Evolutionary conservation across 2,113 vertebrate genomes (phyloP).

Genomic region (Takifugu flavidus): DNA sequence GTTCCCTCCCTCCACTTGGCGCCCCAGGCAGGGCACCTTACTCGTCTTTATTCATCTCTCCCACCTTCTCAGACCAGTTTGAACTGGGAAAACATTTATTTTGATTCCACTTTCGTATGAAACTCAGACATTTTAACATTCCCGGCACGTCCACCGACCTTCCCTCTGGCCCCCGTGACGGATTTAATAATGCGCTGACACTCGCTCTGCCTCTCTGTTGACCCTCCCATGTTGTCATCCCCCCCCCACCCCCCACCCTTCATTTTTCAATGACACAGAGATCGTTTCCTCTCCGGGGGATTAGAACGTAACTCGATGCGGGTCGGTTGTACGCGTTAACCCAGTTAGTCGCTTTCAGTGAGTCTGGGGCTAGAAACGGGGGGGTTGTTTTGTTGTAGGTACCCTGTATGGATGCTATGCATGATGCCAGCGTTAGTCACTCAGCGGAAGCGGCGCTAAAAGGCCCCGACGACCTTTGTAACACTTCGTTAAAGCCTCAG

Average conservation of each 20-base stretch:
- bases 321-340: slow-evolving; percentile 52
- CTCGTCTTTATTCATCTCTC: no score
- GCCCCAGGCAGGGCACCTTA: no score
- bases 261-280: slow-evolving; percentile 41
- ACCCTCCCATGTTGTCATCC: not conserved
- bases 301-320: slow-evolving; percentile 45
- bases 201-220: not conserved
- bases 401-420: slow-evolving; percentile 3
- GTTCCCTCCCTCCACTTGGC: no score
- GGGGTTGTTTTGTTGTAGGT: slow-evolving; percentile 9
- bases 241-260: slow-evolving; percentile 32
- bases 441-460: slow-evolving; percentile 7
- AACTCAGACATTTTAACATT: no score
- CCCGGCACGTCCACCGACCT: no score
- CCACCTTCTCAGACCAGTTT: no score
- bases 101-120: no score
- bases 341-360: slow-evolving; percentile 39
- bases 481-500: slow-evolving; percentile 11
- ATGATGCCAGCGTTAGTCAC: slow-evolving; percentile 18
- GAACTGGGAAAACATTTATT: no score
- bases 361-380: not conserved
- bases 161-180: no score
- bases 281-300: slow-evolving; percentile 48
- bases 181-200: not conserved
- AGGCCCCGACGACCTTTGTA: slow-evolving; percentile 19